Base-by-base conservation (phyloP, 2,797 vertebrate species). In the Tenualosa thibaudeaui region DNA sequence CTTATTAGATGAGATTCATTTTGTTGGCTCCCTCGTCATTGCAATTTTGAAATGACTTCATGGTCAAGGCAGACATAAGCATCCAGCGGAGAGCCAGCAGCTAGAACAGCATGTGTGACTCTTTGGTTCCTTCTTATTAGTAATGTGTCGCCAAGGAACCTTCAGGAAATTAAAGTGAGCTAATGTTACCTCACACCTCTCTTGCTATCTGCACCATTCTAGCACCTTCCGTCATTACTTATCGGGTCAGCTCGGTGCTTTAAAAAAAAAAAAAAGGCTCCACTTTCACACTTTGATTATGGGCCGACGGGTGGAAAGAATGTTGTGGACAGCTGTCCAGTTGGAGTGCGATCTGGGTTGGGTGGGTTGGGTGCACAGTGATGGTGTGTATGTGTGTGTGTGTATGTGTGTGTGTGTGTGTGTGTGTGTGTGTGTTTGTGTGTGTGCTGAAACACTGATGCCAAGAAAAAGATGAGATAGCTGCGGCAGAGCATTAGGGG, bases 311-410 rank as follows among this genome's bases (percentile, higher is more conserved):
- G 71, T 43, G 71, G 71, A 71, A 71, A 12, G 68, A 78, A 78
- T 78, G 71, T 78, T 78, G 71, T 78, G 17, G 71, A 78, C 71
- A 78, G 71, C 40, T 78, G 71, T 22, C 37, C 5, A 6, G 8
- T 40, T 17, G 17, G 71, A 46, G 40, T 78, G 17, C 46, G 37
- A 19, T 68, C 26, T 10, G 24, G 24, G 31, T 2, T 17, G 26
- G 12, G 13, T 10, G 24, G 24, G 31, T 2, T 17, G 26, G 12
- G 13, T 15, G 12, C 51, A 15, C 54, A 22, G 3, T 15, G 54
- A 56, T 17, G 54, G 53, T 54, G 2, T 53, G 51, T 15, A 6
- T 53, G 5, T 53, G 0, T 15, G 51, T 53, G 51, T 53, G 51
- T 15, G 51, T 10, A 0, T 15, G 51, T 53, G 51, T 53, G 51